A percentile compares a stretch with the other conserved stretches of the same genome.
Conservation (phyloP, 2,888 invertebrate species). For the Teleiodes luculella region DNA sequence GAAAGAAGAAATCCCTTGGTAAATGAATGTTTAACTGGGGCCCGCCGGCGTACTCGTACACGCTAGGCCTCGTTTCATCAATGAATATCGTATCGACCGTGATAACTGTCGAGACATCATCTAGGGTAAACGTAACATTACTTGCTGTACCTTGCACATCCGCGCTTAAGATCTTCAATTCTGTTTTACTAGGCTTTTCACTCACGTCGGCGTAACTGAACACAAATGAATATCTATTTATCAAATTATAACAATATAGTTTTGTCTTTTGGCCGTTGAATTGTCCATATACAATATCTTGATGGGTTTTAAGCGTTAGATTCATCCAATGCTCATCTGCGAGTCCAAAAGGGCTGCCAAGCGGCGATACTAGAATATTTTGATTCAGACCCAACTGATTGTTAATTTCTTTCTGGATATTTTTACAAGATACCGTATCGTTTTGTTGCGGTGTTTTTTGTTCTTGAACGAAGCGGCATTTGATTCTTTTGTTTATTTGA, state of each 20-base stretch:
- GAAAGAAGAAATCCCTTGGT: conserved; percentile 87
- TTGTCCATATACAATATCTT: conserved; percentile 42
- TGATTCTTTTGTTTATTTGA: conserved; percentile 65
- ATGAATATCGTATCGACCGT: conserved; percentile 59
- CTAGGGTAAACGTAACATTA: conserved; percentile 46
- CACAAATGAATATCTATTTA: conserved; percentile 45
- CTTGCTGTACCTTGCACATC: conserved; percentile 31
- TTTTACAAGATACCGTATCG: conserved; percentile 42
- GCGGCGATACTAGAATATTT: conserved; percentile 47
- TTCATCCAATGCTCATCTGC: conserved; percentile 53
- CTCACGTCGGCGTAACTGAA: conserved; percentile 48
- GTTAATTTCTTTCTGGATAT: conserved; percentile 46
- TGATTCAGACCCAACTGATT: conserved; percentile 35
- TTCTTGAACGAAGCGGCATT: conserved; percentile 53
- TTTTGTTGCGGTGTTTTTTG: conserved; percentile 30
- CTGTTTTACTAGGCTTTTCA: conserved; percentile 25
- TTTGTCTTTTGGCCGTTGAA: conserved; percentile 37
- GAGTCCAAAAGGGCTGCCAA: conserved; percentile 52
- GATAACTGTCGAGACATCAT: conserved; percentile 47
- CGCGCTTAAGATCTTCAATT: conserved; percentile 49
- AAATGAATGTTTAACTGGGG: conserved; percentile 82
- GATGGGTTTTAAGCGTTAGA: conserved; percentile 28
- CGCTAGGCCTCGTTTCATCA: conserved; percentile 50
- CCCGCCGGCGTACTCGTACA: conserved; percentile 70
- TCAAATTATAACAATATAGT: conserved; percentile 53